Evolutionary conservation across 2,113 vertebrate genomes (phyloP).

Genomic region (Mungos mungo): DNA sequence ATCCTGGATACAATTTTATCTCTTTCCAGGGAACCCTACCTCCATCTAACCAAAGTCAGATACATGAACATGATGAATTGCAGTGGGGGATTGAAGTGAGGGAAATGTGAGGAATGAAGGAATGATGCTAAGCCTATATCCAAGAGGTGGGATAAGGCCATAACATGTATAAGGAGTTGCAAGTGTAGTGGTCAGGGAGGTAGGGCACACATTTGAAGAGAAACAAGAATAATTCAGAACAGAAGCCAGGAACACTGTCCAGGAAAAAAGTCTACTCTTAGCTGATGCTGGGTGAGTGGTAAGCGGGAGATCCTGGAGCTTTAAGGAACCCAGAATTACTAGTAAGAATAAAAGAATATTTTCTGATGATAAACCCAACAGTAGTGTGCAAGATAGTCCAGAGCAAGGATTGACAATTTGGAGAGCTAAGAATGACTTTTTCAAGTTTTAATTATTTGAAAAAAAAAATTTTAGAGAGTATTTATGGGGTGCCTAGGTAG

Average conservation of each 20-base stretch:
- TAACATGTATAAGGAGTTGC: not conserved
- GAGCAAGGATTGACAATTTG: not conserved
- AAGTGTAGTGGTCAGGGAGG: not conserved
- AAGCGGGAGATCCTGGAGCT: not conserved
- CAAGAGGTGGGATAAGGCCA: not conserved
- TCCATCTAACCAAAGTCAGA: not conserved
- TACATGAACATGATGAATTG: not conserved
- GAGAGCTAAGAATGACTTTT: not conserved
- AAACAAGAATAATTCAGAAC: not conserved
- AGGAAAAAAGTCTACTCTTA: not conserved
- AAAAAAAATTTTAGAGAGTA: not conserved
- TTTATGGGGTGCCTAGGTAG: not conserved
- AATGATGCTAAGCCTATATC: not conserved
- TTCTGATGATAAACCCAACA: not conserved
- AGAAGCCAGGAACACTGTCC: not conserved
- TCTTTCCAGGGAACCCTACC: not conserved
- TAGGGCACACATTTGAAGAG: not conserved
- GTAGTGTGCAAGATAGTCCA: not conserved
- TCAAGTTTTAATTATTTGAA: not conserved
- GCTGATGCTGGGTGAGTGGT: not conserved
- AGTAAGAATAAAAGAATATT: not conserved
- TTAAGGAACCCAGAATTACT: not conserved
- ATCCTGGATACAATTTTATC: not conserved
- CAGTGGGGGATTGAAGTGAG: accelerated
- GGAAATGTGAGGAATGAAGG: not conserved